Base-by-base conservation (phyloP, 2,113 vertebrate species). In the Actenoides hombroni region DNA sequence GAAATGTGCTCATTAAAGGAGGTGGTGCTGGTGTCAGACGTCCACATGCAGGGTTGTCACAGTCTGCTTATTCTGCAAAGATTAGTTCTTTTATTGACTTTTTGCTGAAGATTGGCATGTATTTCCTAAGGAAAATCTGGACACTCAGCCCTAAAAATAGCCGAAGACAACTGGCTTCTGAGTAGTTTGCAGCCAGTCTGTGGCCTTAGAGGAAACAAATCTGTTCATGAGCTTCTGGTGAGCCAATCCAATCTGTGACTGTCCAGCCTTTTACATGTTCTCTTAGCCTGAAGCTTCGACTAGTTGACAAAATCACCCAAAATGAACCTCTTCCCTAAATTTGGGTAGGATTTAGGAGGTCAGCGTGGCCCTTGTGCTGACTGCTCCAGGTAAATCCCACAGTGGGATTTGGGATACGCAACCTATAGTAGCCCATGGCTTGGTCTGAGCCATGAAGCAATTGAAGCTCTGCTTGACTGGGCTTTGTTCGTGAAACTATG, bases 121-220 rank as follows among this genome's bases (percentile, higher is more conserved):
- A 2, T 95, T 94, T 96, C 70, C 84, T 91, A 33, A 92, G 31
- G 95, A 95, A 97, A 97, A 95, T 96, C 94, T 97, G 93, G 93
- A 92, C 78, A 57, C 65, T 16, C 70, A 54, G 63, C 93, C 91
- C 94, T 95, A 96, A 97, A 96, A 97, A 97, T 95, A 95, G 78
- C 74, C 8, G 3, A 82, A 91, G 91, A 95, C 91, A 91, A 97
- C 84, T 92, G 84, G 57, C 67, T 94, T 92, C 86, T 89, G 81
- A 75, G 93, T 85, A 94, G 80, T 86, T 91, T 94, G 77, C 93
- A 94, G 86, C 91, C 84, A 95, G 94, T 91, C 91, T 96, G 95
- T 95, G 96, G 91, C 95, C 89, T 94, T 87, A 60, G n/a, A 94
- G 67, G 84, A 97, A 97, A 97, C 93, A 97, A 97, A 96, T 95